Evolutionary conservation across 2,113 vertebrate genomes (phyloP), one percentile per base, ranked within the genome.

Genomic region (Ellobius talpinus): DNA sequence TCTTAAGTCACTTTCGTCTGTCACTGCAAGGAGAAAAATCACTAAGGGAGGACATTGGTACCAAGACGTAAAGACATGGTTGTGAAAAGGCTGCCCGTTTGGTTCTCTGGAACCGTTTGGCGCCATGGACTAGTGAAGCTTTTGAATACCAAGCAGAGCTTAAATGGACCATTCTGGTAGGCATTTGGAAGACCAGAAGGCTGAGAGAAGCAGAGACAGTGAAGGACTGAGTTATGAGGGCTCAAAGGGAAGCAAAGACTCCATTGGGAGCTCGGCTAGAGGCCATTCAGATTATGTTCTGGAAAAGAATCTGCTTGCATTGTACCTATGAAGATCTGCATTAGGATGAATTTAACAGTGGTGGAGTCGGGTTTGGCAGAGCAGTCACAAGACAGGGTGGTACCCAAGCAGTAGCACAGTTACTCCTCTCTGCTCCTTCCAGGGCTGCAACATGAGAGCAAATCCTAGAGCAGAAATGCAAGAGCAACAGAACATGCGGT

Each of bases 361-460:
- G 9, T 31, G 24, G 82, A 45, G 39, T 31, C 19, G 81, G 42
- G 26, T 50, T 50, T 87, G 63, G 19, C 31, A 66, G 65, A 68
- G 85, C 31, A 50, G 45, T 13, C 36, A n/a, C 31, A 24, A 66
- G 82, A 26, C 61, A n/a, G 85, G 10, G 6, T 36, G 14, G 2
- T 36, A 33, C 4, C 13, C 63, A 21, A 31, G 17, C 39, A 21
- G 63, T 3, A 9, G 29, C 2, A 3, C 23, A 0, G 42, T 29
- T 50, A 13, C 4, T 23, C 33, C 16, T 23, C 11, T 6, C 9
- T 86, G 42, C 61, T 68, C 10, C 2, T 19, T 68, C 17, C 1
- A 50, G 42, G 42, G 63, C 85, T 68, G 0, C 19, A 23, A 6
- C 42, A 12, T 24, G 63, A 50, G 61, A 45, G 31, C 6, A 68